Base-by-base conservation (phyloP, 2,113 vertebrate genomes). In the Conger conger region DNA sequence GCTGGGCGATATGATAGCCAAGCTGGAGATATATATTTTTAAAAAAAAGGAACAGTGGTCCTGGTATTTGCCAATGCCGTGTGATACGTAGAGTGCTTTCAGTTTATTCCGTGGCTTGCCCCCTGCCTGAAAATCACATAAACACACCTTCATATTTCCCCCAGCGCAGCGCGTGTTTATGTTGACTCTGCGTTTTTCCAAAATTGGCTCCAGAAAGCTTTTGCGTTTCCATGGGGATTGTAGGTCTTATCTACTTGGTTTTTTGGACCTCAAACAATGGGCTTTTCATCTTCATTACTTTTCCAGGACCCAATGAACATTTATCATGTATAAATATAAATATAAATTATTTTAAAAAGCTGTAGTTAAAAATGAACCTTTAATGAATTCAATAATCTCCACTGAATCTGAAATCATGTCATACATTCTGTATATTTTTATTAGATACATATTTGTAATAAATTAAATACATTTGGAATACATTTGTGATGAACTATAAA, bases 111-210 rank as follows among this genome's bases (percentile, higher is more conserved):
- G 68, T 1, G 94, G 95, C 94, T 93, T 96, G 95, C 95, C 95
- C 96, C 96, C 96, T 96, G 90, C 96, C 89, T 88, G 84, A 86
- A 87, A 11, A 8, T 95, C 88, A 93, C 94, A 90, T 94, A 97
- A 96, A 97, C 96, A 96, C 95, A 93, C 95, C 94, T 95, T 96
- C 96, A 95, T 90, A 82, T 80, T 87, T 88, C 88, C 96, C 57
- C 96, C 95, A 86, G 85, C 84, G 92, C 96, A 95, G 96, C 96
- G 96, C 96, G 95, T 95, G 93, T 94, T 96, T 93, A 92, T 97
- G 97, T 98, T 99, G 96, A 98, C 97, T 96, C 97, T 98, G 97
- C 96, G 97, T 97, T 97, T 4, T 99, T 95, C 91, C 95, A 94
- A 96, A 97, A 97, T 96, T 96, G 96, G 97, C 97, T 98, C 97